phyloP scores from a whole-genome alignment of 2,113 vertebrate genomes.

The Xenus cinereus region DNA sequence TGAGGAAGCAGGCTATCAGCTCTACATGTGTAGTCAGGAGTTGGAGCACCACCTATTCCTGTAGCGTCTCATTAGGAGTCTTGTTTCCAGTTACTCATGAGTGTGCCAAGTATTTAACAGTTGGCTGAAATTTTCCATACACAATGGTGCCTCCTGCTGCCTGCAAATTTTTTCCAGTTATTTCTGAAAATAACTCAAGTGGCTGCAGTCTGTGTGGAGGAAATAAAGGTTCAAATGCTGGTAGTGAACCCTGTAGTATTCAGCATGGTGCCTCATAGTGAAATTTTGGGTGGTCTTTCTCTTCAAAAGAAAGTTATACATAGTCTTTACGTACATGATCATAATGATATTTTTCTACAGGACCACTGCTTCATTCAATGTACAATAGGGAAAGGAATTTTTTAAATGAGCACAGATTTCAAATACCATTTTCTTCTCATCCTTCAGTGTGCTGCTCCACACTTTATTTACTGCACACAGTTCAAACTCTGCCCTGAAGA shows the following conservation, averaged over 20 bases:
- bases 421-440: not conserved
- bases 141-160: slow-evolving; percentile 21
- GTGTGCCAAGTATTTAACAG: slow-evolving; percentile 37
- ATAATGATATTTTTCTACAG: slow-evolving; percentile 7
- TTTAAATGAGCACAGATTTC: not conserved
- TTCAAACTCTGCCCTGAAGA: slow-evolving; percentile 17
- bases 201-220: not conserved
- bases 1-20: not conserved
- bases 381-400: not conserved
- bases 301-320: not conserved
- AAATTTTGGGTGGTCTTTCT: not conserved
- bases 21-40: not conserved
- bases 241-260: not conserved
- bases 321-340: not conserved
- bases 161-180: not conserved
- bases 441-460: not conserved
- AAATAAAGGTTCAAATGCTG: slow-evolving; percentile 1
- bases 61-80: slow-evolving; percentile 20
- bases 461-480: slow-evolving; percentile 24
- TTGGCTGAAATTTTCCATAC: slow-evolving; percentile 21
- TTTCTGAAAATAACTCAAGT: slow-evolving; percentile 18
- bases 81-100: not conserved
- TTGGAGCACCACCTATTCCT: slow-evolving; percentile 13
- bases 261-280: not conserved
- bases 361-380: not conserved